Evolutionary conservation across 2,888 invertebrate species (phyloP), one percentile per base, ranked within the genome.

Genomic region (Nomada flava): DNA sequence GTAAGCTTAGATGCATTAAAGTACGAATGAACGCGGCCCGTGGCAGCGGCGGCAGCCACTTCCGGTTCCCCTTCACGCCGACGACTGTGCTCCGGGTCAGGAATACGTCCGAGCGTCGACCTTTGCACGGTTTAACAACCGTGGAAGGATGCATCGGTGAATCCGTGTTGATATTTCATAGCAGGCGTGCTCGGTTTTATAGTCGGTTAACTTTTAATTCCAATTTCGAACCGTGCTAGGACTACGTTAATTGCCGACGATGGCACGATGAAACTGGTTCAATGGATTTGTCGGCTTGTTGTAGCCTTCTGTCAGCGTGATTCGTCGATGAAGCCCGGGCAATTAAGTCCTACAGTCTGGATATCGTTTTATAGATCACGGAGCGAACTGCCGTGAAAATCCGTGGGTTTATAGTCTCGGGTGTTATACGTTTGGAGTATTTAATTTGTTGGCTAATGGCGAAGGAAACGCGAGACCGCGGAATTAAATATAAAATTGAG

Each of bases 81-180:
- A 9, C 23, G n/a, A 64, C 36, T 57, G 36, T 82, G 64, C 71
- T 84, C 75, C 80, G 76, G 85, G 83, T 83, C 86, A 77, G 85
- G 75, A 81, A 86, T 80, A 85, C 85, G 83, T 73, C 72, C 82
- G 86, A 77, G 63, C 87, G 76, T 87, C 84, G 87, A 84, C 85
- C 87, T 84, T 86, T 76, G 76, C 67, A 67, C 70, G 86, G 83
- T 85, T 81, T 84, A 69, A 84, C 64, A 74, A 81, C 73, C 74
- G 81, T 74, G 74, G 67, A 78, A 71, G 71, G 71, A 82, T 72
- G 65, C 74, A 62, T 64, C 78, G 78, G 72, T 73, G 78, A 71
- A 42, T 62, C 20, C 26, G 26, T 65, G 55, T 63, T 75, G 68
- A 83, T 74, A 82, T 74, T 71, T 78, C 82, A 64, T 71, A 71